Conservation (phyloP, 2,113 vertebrate species). For the Bucco capensis region DNA sequence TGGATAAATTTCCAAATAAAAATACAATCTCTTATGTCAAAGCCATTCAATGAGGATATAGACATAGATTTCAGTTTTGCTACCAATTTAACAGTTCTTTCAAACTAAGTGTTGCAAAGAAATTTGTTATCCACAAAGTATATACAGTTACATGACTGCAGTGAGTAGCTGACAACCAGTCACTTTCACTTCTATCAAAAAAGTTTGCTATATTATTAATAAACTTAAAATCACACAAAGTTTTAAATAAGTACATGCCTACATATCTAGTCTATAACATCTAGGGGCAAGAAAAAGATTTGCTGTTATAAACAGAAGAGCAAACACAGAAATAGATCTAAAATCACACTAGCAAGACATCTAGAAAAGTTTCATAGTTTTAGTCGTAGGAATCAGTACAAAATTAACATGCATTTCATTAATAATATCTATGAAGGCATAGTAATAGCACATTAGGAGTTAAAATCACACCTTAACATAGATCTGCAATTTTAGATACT, state of each 20-base stretch:
- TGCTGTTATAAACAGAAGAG: neutral
- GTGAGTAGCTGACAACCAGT: neutral
- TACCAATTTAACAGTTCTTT: neutral
- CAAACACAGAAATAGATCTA: neutral
- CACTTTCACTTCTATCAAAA: neutral
- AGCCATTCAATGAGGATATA: neutral
- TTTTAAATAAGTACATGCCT: neutral
- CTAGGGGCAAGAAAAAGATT: neutral
- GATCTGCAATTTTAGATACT: neutral
- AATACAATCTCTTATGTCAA: neutral
- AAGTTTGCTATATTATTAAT: neutral
- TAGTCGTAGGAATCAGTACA: neutral
- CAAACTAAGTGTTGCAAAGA: neutral
- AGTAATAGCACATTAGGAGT: neutral
- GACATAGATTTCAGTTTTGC: neutral
- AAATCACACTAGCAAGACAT: neutral
- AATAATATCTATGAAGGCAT: neutral
- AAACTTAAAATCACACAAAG: neutral
- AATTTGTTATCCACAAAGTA: neutral
- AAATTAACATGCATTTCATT: neutral
- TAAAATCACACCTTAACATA: neutral
- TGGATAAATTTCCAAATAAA: neutral
- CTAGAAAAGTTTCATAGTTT: neutral
- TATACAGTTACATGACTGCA: neutral
- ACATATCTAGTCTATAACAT: neutral